Percentiles rank a stretch among this genome's conserved stretches.
These are phyloP conservation scores for Trialeurodes vaporariorum DNA, from an alignment of 1,140 invertebrate genomes.

Conservation along the genomic window DNA sequence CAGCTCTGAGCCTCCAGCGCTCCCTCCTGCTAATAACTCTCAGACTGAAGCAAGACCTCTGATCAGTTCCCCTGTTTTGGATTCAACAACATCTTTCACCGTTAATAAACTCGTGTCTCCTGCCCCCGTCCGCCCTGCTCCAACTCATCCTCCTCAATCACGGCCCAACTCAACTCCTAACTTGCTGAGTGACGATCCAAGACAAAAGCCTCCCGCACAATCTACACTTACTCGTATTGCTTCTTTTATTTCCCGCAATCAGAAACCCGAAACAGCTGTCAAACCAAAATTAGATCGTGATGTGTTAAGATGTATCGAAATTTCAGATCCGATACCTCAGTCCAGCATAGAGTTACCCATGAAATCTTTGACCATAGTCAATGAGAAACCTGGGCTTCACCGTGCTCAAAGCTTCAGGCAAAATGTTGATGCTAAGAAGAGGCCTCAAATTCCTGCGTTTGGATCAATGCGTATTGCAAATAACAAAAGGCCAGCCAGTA, in stretches of 20 bases:
- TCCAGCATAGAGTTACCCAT: slow-evolving; percentile 47
- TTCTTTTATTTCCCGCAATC: slow-evolving; percentile 56
- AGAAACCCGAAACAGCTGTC: slow-evolving; percentile 17
- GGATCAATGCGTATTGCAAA: slow-evolving; percentile 60
- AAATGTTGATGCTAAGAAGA: slow-evolving; percentile 37
- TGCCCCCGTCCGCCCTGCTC: slow-evolving; percentile 18
- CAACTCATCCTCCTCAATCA: slow-evolving; percentile 21
- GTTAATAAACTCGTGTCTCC: slow-evolving; percentile 51
- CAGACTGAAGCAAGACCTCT: slow-evolving; percentile 44
- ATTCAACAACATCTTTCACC: slow-evolving; percentile 57
- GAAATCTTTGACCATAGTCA: slow-evolving; percentile 31
- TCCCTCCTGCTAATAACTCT: slow-evolving; percentile 43
- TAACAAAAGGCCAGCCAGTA: slow-evolving; percentile 55
- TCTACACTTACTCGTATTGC: slow-evolving; percentile 52
- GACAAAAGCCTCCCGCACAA: slow-evolving; percentile 11
- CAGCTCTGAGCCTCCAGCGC: slow-evolving; percentile 38
- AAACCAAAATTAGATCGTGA: slow-evolving; percentile 45
- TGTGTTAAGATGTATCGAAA: slow-evolving; percentile 57
- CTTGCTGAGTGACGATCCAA: neutral
- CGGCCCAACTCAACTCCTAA: slow-evolving; percentile 25
- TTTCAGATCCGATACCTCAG: slow-evolving; percentile 66
- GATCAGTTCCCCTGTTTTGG: slow-evolving; percentile 65
- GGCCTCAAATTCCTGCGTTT: slow-evolving; percentile 54
- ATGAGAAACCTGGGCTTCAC: slow-evolving; percentile 43
- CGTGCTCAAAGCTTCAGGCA: slow-evolving; percentile 65